These are phyloP conservation scores for Amazona vittata DNA, from an alignment of 2,113 vertebrate species.

Conservation along the genomic window DNA sequence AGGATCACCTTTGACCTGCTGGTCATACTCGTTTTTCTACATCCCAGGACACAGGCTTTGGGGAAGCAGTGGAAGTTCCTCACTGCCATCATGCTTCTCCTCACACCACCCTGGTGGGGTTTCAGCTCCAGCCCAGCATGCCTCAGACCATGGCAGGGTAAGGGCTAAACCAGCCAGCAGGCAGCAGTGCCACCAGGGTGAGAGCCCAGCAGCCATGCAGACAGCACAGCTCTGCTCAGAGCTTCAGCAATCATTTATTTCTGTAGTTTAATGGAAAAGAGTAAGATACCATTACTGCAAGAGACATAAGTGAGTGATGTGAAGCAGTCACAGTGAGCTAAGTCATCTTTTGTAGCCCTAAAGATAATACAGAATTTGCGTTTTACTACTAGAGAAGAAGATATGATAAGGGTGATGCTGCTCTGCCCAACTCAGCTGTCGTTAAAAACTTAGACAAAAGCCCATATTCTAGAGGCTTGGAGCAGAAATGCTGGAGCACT, in stretches of 20 bases:
- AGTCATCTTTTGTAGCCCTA: not conserved
- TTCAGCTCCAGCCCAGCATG: not conserved
- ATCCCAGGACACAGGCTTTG: not conserved
- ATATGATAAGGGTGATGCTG: not conserved
- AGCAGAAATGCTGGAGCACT: not conserved
- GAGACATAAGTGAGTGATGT: rapidly evolving
- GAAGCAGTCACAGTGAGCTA: not conserved
- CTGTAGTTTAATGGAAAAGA: not conserved
- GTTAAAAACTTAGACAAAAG: not conserved
- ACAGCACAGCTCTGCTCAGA: not conserved
- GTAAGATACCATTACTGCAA: not conserved
- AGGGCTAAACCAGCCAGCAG: not conserved
- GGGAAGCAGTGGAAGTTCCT: not conserved
- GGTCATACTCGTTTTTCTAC: not conserved
- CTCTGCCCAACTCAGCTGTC: not conserved
- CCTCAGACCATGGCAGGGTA: not conserved
- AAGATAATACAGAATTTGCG: not conserved
- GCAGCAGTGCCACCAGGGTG: rapidly evolving
- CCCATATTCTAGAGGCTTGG: not conserved
- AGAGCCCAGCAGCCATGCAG: not conserved
- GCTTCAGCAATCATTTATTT: not conserved
- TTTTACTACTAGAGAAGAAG: not conserved
- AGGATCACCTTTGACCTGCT: not conserved
- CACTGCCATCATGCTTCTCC: rapidly evolving
- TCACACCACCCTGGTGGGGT: not conserved